Evolutionary conservation across 35 echinoderm and acorn worm genomes (phyloP), one percentile per base, ranked within the genome.

Genomic region (Diadema setosum): DNA sequence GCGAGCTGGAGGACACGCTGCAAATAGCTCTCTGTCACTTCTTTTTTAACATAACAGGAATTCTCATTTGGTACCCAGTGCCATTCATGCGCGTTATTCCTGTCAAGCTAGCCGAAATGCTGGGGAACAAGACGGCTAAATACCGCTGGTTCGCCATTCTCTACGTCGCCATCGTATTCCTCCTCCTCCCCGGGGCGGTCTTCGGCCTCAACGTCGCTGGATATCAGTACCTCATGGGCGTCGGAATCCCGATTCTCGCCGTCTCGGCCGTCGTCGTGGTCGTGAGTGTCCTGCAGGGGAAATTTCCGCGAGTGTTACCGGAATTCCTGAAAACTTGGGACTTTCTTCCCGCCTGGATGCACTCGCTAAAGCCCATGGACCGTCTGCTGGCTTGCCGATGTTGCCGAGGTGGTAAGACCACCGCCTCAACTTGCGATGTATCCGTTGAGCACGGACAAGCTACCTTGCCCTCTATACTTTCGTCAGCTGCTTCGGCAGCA

Each of bases 61-160:
- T 96, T 65, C 16, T 96, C 8, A 46, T 96, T 41, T 96, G 89
- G 89, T 96, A 96, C 44, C 94, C 94, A 4, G 24, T 96, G 4
- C 94, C 94, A 2, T 43, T 84, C 36, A 88, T 96, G 81, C 26
- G 94, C 16, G 78, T 35, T 39, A 83, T 90, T 0, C 94, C 94
- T 0, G 60, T 96, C 1, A 75, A 59, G 9, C 18, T 96, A 30
- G 94, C 94, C 16, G 88, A 92, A 35, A 31, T 15, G 17, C 46
- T 91, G 0, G 94, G 94, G 39, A 92, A 96, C 58, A 96, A 90
- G 11, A 96, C 85, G 12, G 85, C 94, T 2, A 88, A 96, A 30
- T 91, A 96, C 65, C 84, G 94, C 4, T 96, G 94, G 94, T 96
- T 96, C 86, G 94, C 94, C 12, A 60, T 96, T 23, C 37, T 89